Percentiles rank a stretch among this genome's conserved stretches.
These are phyloP conservation scores for Oryctes rhinoceros DNA, from an alignment of 1,140 invertebrate genomes.

Conservation along the genomic window DNA sequence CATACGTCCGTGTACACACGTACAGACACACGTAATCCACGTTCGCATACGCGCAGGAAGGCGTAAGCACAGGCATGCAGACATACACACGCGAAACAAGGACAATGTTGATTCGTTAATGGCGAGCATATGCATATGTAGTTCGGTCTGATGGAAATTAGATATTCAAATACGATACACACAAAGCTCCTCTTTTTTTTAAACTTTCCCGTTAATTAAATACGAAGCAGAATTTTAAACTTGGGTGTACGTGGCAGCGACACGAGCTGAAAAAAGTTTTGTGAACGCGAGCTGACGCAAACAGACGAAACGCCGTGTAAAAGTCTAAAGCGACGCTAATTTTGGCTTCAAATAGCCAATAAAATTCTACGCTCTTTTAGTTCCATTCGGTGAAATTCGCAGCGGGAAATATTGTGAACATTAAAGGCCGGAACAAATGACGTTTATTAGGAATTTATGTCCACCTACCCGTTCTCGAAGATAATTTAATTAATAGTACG, in stretches of 20 bases:
- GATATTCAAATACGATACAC: slow-evolving; percentile 4
- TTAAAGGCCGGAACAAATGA: too few species aligned
- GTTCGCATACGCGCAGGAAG: background rate
- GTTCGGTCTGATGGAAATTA: slow-evolving; percentile 5
- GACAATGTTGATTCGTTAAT: slow-evolving; percentile 13
- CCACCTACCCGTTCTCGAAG: too few species aligned
- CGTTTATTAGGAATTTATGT: too few species aligned
- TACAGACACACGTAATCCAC: background rate
- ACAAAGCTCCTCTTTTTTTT: background rate
- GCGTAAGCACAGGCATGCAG: background rate
- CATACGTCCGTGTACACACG: background rate
- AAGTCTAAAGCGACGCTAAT: background rate
- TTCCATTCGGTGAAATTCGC: too few species aligned
- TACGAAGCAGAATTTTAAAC: slow-evolving; percentile 12
- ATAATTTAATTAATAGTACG: too few species aligned
- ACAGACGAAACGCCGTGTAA: background rate
- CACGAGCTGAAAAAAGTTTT: background rate
- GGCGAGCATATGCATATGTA: background rate
- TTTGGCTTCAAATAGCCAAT: background rate
- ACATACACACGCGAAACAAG: background rate
- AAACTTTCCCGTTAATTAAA: slow-evolving; percentile 22
- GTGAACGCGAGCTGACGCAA: background rate
- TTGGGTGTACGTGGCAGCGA: background rate
- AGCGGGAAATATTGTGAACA: too few species aligned
- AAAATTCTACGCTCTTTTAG: background rate